Evolutionary conservation across 2,888 invertebrate genomes (phyloP).

Genomic region (Arge pagana): DNA sequence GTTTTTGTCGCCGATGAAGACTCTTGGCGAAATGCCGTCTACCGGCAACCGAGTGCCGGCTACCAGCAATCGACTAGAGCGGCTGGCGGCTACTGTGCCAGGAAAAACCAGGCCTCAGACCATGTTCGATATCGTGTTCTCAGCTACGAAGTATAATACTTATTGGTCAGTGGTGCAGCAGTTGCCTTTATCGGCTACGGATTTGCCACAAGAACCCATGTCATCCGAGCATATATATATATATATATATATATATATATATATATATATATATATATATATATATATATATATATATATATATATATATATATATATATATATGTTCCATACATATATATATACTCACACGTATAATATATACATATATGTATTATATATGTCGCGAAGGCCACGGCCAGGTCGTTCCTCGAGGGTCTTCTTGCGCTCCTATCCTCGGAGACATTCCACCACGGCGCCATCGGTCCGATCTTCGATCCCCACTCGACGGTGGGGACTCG

Average conservation of each 20-base stretch:
- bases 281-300: too few species aligned
- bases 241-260: too few species aligned
- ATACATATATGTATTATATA: too few species aligned
- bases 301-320: too few species aligned
- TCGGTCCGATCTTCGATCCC: conserved; percentile 16
- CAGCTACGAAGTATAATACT: conserved; percentile 1
- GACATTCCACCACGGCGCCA: conserved; percentile 18
- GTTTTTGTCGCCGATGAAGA: neutral
- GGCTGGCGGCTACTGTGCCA: neutral
- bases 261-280: too few species aligned
- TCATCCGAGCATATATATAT: too few species aligned
- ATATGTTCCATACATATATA: too few species aligned
- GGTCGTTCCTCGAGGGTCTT: neutral
- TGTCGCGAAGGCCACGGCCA: neutral
- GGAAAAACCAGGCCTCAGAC: neutral
- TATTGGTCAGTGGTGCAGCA: conserved; percentile 18
- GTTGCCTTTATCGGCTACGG: conserved; percentile 5
- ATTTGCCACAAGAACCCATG: too few species aligned
- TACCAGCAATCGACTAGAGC: neutral
- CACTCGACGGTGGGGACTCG: too few species aligned
- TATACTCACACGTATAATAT: too few species aligned
- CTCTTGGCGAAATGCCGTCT: neutral
- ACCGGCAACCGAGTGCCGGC: neutral
- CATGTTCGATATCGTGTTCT: neutral
- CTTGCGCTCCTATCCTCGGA: neutral